phyloP scores from a whole-genome alignment of 1,140 invertebrate species.

The Leptinotarsa defecta region DNA sequence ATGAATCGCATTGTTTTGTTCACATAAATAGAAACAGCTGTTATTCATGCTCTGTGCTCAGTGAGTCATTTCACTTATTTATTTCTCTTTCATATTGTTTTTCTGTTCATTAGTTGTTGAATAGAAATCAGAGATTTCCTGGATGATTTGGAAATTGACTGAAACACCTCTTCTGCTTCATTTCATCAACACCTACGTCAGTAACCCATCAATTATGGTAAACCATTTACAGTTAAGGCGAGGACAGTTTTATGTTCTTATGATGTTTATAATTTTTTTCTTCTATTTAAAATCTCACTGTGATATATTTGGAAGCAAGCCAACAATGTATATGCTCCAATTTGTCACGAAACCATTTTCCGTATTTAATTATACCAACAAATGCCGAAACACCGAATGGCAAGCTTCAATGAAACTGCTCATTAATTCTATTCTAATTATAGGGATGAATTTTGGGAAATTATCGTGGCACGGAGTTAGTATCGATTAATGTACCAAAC shows the following conservation, averaged over 20 bases:
- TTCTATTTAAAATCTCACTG: neutral
- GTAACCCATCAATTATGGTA: no score
- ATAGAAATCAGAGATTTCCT: no score
- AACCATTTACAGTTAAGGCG: no score
- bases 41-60: neutral
- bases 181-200: no score
- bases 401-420: neutral
- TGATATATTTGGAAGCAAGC: neutral
- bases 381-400: neutral
- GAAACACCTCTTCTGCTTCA: no score
- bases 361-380: slow-evolving; percentile 9
- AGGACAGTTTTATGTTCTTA: neutral
- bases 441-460: neutral
- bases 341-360: slow-evolving; percentile 8
- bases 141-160: no score
- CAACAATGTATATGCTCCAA: neutral
- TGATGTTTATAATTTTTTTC: neutral
- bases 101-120: no score
- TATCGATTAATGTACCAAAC: no score
- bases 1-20: neutral
- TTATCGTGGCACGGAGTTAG: no score
- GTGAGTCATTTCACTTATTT: neutral
- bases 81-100: neutral
- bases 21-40: neutral
- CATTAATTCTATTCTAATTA: slow-evolving; percentile 4